Evolutionary conservation across 2,888 invertebrate genomes (phyloP).

Genomic region (Cantharis rufa): DNA sequence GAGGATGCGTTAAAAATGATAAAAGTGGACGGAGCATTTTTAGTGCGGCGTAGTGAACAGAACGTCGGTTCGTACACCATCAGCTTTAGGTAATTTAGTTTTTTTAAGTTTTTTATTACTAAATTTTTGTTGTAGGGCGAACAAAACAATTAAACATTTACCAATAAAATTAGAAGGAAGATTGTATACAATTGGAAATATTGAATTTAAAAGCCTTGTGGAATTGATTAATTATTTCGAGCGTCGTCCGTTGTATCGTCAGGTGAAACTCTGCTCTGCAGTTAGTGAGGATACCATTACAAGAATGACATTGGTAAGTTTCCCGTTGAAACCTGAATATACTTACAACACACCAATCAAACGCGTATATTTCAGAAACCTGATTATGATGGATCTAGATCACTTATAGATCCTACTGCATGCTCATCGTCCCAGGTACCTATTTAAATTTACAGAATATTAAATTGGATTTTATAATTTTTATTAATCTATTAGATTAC

Average conservation of each 20-base stretch:
- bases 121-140: constrained; percentile 66
- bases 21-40: constrained; percentile 89
- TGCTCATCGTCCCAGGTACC: constrained; percentile 71
- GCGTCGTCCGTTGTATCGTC: constrained; percentile 86
- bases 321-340: too few relatives aligned
- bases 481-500: constrained; percentile 61
- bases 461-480: not conserved
- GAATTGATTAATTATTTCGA: constrained; percentile 92
- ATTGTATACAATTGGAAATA: constrained; percentile 86
- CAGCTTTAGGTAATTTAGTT: constrained; percentile 77
- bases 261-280: constrained; percentile 83
- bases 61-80: constrained; percentile 87
- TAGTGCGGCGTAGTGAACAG: constrained; percentile 89
- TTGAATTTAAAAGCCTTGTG: constrained; percentile 94
- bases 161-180: constrained; percentile 91
- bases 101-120: not conserved
- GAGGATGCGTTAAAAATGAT: constrained; percentile 87
- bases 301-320: constrained; percentile 65
- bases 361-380: constrained; percentile 59
- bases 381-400: constrained; percentile 74
- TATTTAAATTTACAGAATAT: constrained; percentile 4
- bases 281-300: constrained; percentile 77
- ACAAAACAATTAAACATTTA: constrained; percentile 95
- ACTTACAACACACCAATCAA: not conserved
- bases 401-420: constrained; percentile 81